These are phyloP conservation scores for Cataglyphis hispanica DNA, from an alignment of 1,140 invertebrate genomes.

Conservation along the genomic window DNA sequence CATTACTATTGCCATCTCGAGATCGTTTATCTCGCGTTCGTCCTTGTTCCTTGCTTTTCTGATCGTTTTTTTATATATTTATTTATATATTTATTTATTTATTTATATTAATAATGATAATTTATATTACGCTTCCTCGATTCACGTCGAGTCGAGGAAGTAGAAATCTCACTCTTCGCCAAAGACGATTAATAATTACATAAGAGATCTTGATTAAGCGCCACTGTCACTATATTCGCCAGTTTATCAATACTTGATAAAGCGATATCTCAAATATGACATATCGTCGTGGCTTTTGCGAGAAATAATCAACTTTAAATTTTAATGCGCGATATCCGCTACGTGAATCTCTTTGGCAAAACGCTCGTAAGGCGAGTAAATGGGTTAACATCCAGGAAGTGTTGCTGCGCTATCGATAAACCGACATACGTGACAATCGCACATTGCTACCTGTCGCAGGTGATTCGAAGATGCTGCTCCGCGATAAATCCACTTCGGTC, in stretches of 20 bases:
- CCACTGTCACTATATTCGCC: not conserved
- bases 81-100: too few species aligned
- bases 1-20: not conserved
- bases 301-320: slow-evolving; percentile 27
- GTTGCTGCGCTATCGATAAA: slow-evolving; percentile 71
- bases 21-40: not conserved
- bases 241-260: not conserved
- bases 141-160: not conserved
- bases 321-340: slow-evolving; percentile 30
- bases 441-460: slow-evolving; percentile 45
- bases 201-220: slow-evolving; percentile 18
- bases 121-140: not conserved
- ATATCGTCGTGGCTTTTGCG: not conserved
- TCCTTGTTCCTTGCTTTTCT: not conserved
- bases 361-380: slow-evolving; percentile 65
- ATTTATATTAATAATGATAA: too few species aligned
- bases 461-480: slow-evolving; percentile 61
- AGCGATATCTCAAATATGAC: slow-evolving; percentile 4
- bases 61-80: too few species aligned
- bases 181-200: slow-evolving; percentile 10
- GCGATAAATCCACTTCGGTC: slow-evolving; percentile 54
- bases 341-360: slow-evolving; percentile 32
- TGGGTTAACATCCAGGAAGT: slow-evolving; percentile 78
- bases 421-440: slow-evolving; percentile 68
- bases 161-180: not conserved